A percentile compares a stretch with the other conserved stretches of the same genome.
phyloP scores from a whole-genome alignment of 2,797 vertebrate genomes.

The Geotrypetes seraphini region DNA sequence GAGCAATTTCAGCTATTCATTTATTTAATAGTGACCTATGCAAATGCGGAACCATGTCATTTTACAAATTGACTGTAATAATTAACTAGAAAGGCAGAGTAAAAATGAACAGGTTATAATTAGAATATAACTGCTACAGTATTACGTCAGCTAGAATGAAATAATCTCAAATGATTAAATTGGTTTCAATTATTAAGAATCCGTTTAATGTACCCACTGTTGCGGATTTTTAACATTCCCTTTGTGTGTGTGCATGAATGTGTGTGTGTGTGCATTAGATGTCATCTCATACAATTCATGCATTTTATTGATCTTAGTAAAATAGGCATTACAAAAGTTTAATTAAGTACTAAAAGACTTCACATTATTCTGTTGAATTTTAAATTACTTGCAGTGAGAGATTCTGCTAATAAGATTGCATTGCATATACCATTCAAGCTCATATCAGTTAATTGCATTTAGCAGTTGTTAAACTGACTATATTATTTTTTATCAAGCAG shows the following conservation, averaged over 20 bases:
- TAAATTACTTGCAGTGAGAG: constrained; percentile 63
- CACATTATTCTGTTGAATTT: constrained; percentile 61
- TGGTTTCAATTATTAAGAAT: constrained; percentile 74
- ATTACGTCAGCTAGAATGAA: constrained; percentile 70
- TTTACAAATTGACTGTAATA: constrained; percentile 83
- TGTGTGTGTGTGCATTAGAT: constrained; percentile 64
- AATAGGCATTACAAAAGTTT: constrained; percentile 69
- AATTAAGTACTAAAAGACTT: constrained; percentile 71
- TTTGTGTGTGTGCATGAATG: no score
- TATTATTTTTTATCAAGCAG: constrained; percentile 23
- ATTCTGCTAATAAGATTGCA: constrained; percentile 40
- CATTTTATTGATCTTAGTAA: constrained; percentile 68
- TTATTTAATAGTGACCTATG: constrained; percentile 92
- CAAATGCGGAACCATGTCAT: constrained; percentile 76
- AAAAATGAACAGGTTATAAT: constrained; percentile 77
- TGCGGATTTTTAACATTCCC: constrained; percentile 64
- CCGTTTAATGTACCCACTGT: constrained; percentile 69
- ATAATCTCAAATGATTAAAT: constrained; percentile 69
- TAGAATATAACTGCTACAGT: constrained; percentile 75
- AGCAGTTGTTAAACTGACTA: constrained; percentile 36
- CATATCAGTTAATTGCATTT: constrained; percentile 53
- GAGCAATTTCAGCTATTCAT: constrained; percentile 81
- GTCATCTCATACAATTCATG: constrained; percentile 65
- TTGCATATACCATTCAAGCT: constrained; percentile 42
- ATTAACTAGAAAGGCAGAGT: constrained; percentile 77